A percentile compares a stretch with the other conserved stretches of the same genome.
phyloP scores from a whole-genome alignment of 2,888 invertebrate genomes.

The Drosophila fulvimacula region DNA sequence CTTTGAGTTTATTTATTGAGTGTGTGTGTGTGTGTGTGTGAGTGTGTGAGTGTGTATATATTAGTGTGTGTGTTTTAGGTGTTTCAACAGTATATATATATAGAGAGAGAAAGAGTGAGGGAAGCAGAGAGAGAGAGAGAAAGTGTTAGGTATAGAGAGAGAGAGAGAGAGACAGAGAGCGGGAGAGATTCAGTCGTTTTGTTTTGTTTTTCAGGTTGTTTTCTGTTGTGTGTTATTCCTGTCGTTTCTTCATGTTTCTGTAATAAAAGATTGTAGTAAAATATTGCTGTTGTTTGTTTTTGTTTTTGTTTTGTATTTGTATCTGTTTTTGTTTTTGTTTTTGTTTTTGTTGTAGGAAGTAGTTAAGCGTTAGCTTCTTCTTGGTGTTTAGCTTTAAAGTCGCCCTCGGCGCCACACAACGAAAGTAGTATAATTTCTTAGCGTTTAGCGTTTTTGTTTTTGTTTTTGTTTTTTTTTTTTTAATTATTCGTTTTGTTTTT shows the following conservation, averaged over 20 bases:
- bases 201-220: conserved; percentile 48
- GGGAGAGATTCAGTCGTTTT: conserved; percentile 64
- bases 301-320: conserved; percentile 14
- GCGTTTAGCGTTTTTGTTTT: conserved; percentile 38
- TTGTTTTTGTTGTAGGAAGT: conserved; percentile 45
- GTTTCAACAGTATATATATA: conserved; percentile 5
- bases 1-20: conserved; percentile 59
- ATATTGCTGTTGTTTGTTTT: conserved; percentile 64
- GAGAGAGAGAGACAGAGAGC: neutral
- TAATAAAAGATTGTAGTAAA: conserved; percentile 70
- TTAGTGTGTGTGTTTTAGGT: conserved; percentile 1
- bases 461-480: conserved; percentile 2
- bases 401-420: conserved; percentile 74
- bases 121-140: conserved; percentile 21
- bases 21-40: conserved; percentile 35
- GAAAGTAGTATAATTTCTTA: conserved; percentile 56
- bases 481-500: conserved; percentile 25
- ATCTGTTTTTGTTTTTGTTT: conserved; percentile 28
- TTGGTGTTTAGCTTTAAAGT: conserved; percentile 62
- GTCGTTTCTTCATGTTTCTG: conserved; percentile 42
- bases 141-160: conserved; percentile 30
- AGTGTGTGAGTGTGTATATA: neutral
- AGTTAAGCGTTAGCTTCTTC: conserved; percentile 53
- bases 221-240: conserved; percentile 41
- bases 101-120: neutral